Percentiles rank a stretch among this genome's conserved stretches.
phyloP scores from a whole-genome alignment of 2,113 vertebrate species.

The Microtus ochrogaster region DNA sequence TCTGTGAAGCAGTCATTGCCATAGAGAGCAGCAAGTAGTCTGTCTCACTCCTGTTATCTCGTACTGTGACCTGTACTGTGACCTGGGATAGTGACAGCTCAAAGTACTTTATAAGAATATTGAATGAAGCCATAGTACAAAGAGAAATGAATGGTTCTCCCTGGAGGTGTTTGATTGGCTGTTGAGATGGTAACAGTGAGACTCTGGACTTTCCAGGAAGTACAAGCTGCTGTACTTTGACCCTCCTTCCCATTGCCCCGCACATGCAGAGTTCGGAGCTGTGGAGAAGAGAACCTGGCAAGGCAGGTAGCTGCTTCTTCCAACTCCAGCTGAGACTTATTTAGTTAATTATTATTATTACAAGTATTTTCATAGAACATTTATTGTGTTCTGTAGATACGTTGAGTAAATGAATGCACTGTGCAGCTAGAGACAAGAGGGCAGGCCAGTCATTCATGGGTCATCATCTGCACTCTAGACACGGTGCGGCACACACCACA shows the following conservation, averaged over 20 bases:
- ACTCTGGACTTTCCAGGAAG: background rate
- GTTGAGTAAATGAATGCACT: background rate
- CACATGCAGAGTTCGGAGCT: background rate
- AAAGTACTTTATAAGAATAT: background rate
- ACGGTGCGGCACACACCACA: fast-evolving
- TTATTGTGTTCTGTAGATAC: background rate
- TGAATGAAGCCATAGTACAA: background rate
- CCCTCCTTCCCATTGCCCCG: background rate
- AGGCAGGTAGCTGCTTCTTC: background rate
- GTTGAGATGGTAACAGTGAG: background rate
- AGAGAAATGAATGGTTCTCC: background rate
- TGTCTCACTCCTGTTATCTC: background rate
- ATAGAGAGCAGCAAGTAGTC: background rate
- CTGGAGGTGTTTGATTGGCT: background rate
- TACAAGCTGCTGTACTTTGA: background rate
- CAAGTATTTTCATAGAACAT: conserved; percentile 5
- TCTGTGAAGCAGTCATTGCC: background rate
- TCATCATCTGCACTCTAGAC: background rate
- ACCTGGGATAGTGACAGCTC: background rate
- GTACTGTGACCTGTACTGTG: background rate
- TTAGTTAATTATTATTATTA: conserved; percentile 5
- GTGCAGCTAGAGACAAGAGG: background rate
- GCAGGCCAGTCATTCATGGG: background rate
- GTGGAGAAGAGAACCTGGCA: background rate
- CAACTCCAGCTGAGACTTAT: background rate